Evolutionary conservation across 2,113 vertebrate species (phyloP).

Genomic region (Alosa alosa): DNA sequence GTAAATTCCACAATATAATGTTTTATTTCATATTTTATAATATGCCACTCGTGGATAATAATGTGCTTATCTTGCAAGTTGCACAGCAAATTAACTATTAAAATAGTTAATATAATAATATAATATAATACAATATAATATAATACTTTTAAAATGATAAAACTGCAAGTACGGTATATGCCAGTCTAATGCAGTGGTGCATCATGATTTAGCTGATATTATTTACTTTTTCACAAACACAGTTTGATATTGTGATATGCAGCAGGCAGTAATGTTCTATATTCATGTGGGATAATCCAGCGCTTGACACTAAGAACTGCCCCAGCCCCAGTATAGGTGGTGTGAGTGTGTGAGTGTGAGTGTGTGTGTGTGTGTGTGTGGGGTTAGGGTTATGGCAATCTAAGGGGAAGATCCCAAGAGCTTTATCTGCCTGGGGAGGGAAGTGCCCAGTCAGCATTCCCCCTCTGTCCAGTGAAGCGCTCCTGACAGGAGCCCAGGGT

Average conservation of each 20-base stretch:
- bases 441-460: slow-evolving; percentile 53
- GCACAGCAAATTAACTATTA: neutral
- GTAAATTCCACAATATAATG: no score
- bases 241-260: neutral
- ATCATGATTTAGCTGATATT: no score
- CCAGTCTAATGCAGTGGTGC: no score
- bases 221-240: neutral
- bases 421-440: slow-evolving; percentile 13
- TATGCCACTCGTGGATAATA: no score
- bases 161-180: no score
- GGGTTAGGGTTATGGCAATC: neutral
- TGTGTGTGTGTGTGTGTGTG: no score
- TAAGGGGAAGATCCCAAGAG: neutral
- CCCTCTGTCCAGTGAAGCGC: slow-evolving; percentile 31
- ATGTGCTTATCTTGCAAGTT: no score
- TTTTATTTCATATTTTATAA: no score
- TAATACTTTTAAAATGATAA: no score
- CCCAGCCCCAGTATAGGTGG: neutral
- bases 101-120: neutral
- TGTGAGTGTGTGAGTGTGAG: no score
- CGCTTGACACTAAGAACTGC: neutral
- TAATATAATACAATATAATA: no score
- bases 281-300: neutral
- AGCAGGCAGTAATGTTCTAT: neutral
- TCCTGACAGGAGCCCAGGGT: slow-evolving; percentile 43